phyloP scores from a whole-genome alignment of 1,140 invertebrate species.

The Pogonus chalceus region DNA sequence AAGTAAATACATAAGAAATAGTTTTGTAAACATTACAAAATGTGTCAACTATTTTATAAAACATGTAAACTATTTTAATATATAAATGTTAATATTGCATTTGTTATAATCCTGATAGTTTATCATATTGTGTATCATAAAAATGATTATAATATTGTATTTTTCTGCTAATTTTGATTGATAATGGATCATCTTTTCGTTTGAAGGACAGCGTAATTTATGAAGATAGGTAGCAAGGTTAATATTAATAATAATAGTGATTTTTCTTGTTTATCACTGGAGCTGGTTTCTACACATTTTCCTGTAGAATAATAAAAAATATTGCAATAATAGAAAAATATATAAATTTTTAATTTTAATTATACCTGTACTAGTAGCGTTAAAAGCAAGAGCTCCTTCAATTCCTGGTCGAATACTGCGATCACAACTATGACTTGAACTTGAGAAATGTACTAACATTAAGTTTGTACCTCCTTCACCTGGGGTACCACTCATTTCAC shows the following conservation, averaged over 20 bases:
- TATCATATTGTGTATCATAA: not conserved
- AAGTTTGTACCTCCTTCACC: not conserved
- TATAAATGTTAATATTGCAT: too few species aligned
- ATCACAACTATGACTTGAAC: conserved; percentile 46
- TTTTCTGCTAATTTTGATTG: not conserved
- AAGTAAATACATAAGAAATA: not conserved
- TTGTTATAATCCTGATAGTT: too few species aligned
- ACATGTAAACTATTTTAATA: not conserved
- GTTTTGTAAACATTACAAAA: not conserved
- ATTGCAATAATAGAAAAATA: not conserved
- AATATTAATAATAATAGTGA: not conserved
- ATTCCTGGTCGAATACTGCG: conserved; percentile 35
- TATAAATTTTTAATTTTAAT: conserved; percentile 3
- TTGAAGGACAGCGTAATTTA: not conserved
- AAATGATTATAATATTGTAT: not conserved
- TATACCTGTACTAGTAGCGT: conserved; percentile 40
- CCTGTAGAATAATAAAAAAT: conserved; percentile 9
- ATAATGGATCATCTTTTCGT: not conserved
- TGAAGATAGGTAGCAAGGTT: not conserved
- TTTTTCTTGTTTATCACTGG: not conserved
- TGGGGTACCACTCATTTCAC: not conserved
- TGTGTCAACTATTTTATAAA: not conserved
- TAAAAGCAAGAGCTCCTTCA: conserved; percentile 39
- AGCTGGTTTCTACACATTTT: conserved; percentile 14
- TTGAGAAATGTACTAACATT: conserved; percentile 38